These are phyloP conservation scores for Hyperoplus immaculatus DNA, from an alignment of 2,797 vertebrate species.

Conservation along the genomic window DNA sequence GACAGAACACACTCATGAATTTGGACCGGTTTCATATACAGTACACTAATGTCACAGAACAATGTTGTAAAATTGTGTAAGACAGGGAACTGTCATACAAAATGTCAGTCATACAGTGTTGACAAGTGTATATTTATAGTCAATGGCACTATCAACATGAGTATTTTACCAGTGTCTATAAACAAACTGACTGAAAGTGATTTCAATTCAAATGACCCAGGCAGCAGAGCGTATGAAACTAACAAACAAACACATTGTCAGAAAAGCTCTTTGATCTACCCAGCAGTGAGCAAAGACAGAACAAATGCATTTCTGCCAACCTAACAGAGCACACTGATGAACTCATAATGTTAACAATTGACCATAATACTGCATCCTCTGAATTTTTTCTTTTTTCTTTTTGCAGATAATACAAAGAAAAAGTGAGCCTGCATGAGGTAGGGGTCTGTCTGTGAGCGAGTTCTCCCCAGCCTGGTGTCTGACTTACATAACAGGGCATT, in stretches of 20 bases:
- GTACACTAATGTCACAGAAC: background rate
- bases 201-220: background rate
- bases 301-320: background rate
- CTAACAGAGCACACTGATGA: background rate
- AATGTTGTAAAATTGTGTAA: background rate
- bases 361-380: constrained; percentile 9
- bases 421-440: background rate
- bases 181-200: constrained; percentile 5
- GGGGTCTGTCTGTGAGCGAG: constrained; percentile 12
- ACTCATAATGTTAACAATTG: background rate
- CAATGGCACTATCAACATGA: background rate
- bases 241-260: background rate
- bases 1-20: constrained; percentile 1
- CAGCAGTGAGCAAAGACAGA: background rate
- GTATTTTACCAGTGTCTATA: constrained; percentile 1
- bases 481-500: constrained; percentile 63
- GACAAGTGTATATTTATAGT: background rate
- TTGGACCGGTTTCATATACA: background rate
- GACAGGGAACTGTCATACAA: background rate
- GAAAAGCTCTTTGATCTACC: background rate
- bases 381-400: background rate
- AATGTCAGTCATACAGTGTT: background rate
- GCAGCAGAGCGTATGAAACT: background rate
- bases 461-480: constrained; percentile 23
- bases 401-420: background rate